phyloP scores from a whole-genome alignment of 2,797 vertebrate genomes.

The Borostomias antarcticus region DNA sequence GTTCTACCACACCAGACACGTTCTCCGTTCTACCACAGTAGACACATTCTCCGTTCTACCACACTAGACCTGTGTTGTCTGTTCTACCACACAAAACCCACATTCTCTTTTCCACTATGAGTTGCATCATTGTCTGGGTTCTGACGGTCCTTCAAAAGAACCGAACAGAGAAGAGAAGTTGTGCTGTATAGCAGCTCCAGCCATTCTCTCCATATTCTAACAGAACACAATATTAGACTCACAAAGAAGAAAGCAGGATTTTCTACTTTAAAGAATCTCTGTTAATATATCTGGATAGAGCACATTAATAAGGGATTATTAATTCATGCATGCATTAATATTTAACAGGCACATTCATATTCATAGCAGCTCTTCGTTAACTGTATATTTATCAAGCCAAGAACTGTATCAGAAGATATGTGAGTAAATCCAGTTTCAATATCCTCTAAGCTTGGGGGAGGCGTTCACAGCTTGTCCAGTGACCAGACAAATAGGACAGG shows the following conservation, averaged over 20 bases:
- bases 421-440: conserved; percentile 28
- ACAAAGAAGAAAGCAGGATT: conserved; percentile 37
- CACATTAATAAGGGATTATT: conserved; percentile 57
- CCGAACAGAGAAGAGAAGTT: no score
- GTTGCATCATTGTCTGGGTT: no score
- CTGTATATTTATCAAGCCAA: conserved; percentile 51
- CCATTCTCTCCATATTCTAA: conserved; percentile 15
- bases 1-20: no score
- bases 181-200: no score
- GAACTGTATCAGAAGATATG: conserved; percentile 34
- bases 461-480: neutral
- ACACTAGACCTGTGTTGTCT: no score
- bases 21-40: no score
- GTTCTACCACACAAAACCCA: no score
- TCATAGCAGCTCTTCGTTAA: conserved; percentile 40
- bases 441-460: neutral
- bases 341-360: conserved; percentile 54
- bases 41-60: no score
- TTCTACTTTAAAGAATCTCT: conserved; percentile 36
- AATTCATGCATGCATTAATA: conserved; percentile 58
- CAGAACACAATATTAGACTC: conserved; percentile 42
- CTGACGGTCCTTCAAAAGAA: no score
- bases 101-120: no score
- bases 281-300: conserved; percentile 43
- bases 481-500: no score